Base-by-base conservation (phyloP, 2,888 invertebrate species). In the Agrochola lychnidis region DNA sequence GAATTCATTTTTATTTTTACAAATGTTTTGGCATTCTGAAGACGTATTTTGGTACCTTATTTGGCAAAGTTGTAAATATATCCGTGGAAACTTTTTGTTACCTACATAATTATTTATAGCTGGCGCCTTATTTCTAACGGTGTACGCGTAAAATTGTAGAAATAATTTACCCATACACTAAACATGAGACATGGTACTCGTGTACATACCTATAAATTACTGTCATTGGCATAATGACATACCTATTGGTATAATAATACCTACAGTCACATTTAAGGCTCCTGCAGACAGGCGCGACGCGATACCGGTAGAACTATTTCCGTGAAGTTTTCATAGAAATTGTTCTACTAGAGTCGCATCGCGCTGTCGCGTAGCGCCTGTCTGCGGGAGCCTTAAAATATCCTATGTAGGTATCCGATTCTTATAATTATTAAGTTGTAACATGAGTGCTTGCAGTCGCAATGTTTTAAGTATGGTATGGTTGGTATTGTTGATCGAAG, bases 121-220 rank as follows among this genome's bases (percentile, higher is more conserved):
- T 80, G 84, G 81, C 81, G 72, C 66, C 75, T 74, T 62, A 75
- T 59, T 70, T 51, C 56, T 80, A 76, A 74, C 76, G 62, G 72
- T 67, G 69, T 57, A 48, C 14, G 53, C 53, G 59, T 71, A 62
- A 73, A 71, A 81, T 74, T 51, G 59, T 73, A 57, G 57, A 75
- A 66, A 70, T 72, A 36, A 70, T 73, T 68, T 67, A 79, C 10
- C n/a, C 57, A 81, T 79, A 67, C 42, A 72, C 76, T 66, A 81
- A 56, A 72, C 71, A 64, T 78, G 78, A 77, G 63, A 14, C 71
- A 57, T 45, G n/a, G 42, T 59, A 30, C 40, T 67, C 42, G 63
- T 82, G 63, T 82, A 51, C 62, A 30, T 59, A 76, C 36, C 69
- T 51, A 67, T 66, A 78, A 78, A 82, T 78, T 82, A 67, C 51